Evolutionary conservation across 2,797 vertebrate genomes (phyloP).

Genomic region (Chiroxiphia lanceolata): DNA sequence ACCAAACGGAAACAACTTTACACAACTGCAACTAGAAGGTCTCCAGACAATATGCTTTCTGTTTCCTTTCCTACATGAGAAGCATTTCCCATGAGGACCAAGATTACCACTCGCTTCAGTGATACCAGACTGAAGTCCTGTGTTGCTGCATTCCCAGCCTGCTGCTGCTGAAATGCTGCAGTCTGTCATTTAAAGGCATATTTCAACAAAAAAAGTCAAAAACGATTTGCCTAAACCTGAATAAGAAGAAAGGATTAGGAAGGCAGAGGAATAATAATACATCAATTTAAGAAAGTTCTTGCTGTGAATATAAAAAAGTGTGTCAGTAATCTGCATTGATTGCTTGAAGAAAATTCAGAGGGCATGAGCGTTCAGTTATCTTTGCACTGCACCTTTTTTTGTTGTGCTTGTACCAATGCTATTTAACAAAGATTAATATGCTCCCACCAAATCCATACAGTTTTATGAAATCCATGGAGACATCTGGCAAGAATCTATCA

Average conservation of each 20-base stretch:
- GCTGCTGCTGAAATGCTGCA: background rate
- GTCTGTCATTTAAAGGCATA: background rate
- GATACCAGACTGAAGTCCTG: background rate
- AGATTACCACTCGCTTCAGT: background rate
- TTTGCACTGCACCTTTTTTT: constrained; percentile 33
- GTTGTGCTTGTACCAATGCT: constrained; percentile 9
- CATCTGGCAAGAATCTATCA: background rate
- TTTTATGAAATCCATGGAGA: background rate
- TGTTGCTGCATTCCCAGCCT: background rate
- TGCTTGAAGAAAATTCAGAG: constrained; percentile 31
- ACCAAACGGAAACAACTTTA: background rate
- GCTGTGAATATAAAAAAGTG: constrained; percentile 17
- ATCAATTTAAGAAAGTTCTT: constrained; percentile 19
- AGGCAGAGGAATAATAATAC: constrained; percentile 32
- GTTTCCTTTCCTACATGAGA: background rate
- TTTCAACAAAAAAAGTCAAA: constrained; percentile 10
- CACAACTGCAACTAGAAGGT: background rate
- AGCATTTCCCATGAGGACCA: background rate
- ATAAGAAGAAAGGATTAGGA: constrained; percentile 33
- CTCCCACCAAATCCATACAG: background rate
- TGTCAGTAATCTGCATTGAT: constrained; percentile 26
- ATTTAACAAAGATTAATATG: constrained; percentile 49
- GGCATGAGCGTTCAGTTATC: constrained; percentile 16
- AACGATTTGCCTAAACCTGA: background rate
- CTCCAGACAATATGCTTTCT: background rate